Percentiles rank a stretch among this genome's conserved stretches.
Conservation (phyloP, 1,140 invertebrate genomes). For the Drosophila busckii region DNA sequence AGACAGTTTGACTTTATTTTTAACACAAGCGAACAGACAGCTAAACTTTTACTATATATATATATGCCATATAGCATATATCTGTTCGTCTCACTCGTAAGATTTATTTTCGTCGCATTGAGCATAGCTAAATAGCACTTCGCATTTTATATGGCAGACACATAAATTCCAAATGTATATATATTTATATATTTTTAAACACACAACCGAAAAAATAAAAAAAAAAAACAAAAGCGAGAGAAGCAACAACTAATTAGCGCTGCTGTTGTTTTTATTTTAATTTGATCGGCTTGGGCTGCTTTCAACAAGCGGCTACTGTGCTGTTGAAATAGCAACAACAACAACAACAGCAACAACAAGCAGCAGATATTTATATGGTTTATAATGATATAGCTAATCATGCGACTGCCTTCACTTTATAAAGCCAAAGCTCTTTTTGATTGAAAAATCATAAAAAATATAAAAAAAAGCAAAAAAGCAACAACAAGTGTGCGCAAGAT, state of each 20-base stretch:
- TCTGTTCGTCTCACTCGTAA: conserved; percentile 16
- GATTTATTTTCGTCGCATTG: conserved; percentile 44
- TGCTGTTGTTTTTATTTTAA: conserved; percentile 59
- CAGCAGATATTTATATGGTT: too few relatives aligned
- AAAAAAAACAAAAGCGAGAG: conserved; percentile 2
- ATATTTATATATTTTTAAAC: conserved; percentile 19
- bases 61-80: conserved; percentile 16
- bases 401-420: too few relatives aligned
- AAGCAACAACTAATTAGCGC: conserved; percentile 55
- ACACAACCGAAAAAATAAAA: conserved; percentile 41
- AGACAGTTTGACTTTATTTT: conserved; percentile 62
- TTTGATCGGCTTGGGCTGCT: conserved; percentile 20
- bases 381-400: too few relatives aligned
- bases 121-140: conserved; percentile 58
- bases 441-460: too few relatives aligned
- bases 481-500: too few relatives aligned
- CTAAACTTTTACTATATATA: conserved; percentile 29
- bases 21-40: conserved; percentile 20
- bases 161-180: conserved; percentile 48
- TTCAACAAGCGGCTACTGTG: conserved; percentile 18
- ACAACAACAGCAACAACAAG: conserved; percentile 10
- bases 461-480: too few relatives aligned
- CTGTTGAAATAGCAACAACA: conserved; percentile 4
- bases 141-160: conserved; percentile 58
- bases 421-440: too few relatives aligned